A percentile compares a stretch with the other conserved stretches of the same genome.
phyloP scores from a whole-genome alignment of 1,140 invertebrate genomes.

The Oryzaephilus surinamensis region DNA sequence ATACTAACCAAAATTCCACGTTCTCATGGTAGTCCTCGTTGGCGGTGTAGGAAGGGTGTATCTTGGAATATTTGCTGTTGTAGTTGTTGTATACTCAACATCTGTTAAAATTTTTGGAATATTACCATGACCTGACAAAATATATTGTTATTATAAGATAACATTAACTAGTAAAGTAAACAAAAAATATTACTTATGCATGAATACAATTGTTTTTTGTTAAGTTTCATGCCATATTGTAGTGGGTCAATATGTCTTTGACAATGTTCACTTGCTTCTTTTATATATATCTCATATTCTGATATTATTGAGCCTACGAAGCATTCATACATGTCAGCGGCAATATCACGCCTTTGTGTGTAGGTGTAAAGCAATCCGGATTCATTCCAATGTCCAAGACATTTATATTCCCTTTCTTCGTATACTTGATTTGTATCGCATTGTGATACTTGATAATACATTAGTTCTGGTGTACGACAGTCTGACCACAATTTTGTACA shows the following conservation, averaged over 20 bases:
- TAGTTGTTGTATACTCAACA: too few relatives aligned
- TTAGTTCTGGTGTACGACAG: conserved; percentile 56
- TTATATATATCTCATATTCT: conserved; percentile 48
- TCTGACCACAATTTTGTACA: conserved; percentile 64
- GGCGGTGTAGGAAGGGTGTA: too few relatives aligned
- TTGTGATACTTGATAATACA: conserved; percentile 60
- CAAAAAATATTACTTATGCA: too few relatives aligned
- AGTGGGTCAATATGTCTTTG: conserved; percentile 51
- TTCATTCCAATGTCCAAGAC: conserved; percentile 61
- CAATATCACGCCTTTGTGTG: conserved; percentile 53
- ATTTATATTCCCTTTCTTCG: conserved; percentile 60
- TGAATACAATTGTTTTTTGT: conserved; percentile 15
- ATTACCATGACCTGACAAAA: too few relatives aligned
- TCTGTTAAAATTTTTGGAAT: too few relatives aligned
- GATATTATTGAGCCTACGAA: conserved; percentile 58
- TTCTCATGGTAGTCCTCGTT: too few relatives aligned
- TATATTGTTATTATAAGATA: too few relatives aligned
- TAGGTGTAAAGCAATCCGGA: conserved; percentile 56
- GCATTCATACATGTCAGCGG: conserved; percentile 53
- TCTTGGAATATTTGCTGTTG: too few relatives aligned
- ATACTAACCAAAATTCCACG: too few relatives aligned
- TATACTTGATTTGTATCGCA: conserved; percentile 51
- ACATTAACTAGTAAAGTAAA: too few relatives aligned
- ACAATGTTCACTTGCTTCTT: conserved; percentile 61
- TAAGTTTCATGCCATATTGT: conserved; percentile 52